These are phyloP conservation scores for Eupithecia inturbata DNA, from an alignment of 2,888 invertebrate genomes.

Conservation along the genomic window DNA sequence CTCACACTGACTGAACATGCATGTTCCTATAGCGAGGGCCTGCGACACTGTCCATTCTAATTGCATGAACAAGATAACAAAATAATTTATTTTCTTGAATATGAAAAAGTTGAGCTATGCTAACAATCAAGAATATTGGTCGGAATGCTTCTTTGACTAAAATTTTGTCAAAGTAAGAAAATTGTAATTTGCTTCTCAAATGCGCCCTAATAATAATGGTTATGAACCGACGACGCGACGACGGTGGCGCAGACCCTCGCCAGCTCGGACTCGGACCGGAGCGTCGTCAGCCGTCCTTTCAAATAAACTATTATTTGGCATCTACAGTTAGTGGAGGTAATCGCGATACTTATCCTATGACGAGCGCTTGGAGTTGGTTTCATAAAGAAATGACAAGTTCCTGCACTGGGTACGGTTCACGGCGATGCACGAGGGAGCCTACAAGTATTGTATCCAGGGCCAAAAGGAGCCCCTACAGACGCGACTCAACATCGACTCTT, in stretches of 20 bases:
- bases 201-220: neutral
- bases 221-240: neutral
- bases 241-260: neutral
- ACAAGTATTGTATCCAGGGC: neutral
- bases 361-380: slow-evolving; percentile 21
- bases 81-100: neutral
- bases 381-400: slow-evolving; percentile 20
- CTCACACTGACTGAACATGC: too few relatives aligned
- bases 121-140: neutral
- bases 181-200: too few relatives aligned
- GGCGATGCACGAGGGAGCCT: slow-evolving; percentile 11
- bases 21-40: neutral
- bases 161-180: neutral
- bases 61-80: neutral
- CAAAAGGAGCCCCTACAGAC: neutral
- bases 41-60: neutral
- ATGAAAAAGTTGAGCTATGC: neutral
- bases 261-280: slow-evolving; percentile 5
- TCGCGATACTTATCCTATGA: slow-evolving; percentile 28
- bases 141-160: neutral
- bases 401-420: slow-evolving; percentile 16
- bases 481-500: neutral
- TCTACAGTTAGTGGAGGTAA: slow-evolving; percentile 33
- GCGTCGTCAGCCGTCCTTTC: slow-evolving; percentile 25
- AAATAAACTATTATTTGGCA: slow-evolving; percentile 35